Evolutionary conservation across 2,888 invertebrate species (phyloP), one percentile per base, ranked within the genome.

Genomic region (Druceiella hillmani): DNA sequence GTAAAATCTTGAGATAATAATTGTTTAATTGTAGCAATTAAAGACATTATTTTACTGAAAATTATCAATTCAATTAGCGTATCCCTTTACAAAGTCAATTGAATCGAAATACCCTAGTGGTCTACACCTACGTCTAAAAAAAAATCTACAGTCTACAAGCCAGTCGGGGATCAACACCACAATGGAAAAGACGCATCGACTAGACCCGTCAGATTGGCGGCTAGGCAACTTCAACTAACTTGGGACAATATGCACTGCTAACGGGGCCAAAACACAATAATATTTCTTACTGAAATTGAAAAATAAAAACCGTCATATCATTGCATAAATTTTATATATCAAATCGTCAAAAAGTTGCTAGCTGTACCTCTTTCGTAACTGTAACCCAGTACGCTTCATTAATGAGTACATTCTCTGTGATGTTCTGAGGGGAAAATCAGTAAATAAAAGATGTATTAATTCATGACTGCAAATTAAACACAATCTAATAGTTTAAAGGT

Each of bases 371-470:
- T 82, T 84, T 83, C 69, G 87, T 88, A 75, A 87, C 82, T 72
- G 84, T 82, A 75, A 88, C 87, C 90, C 90, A 90, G 76, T 85
- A 83, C 65, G 87, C 88, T 79, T 90, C 89, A 79, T 90, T 91
- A 78, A 90, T 81, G 79, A 90, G 87, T 75, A 89, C 84, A 79
- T 87, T 84, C 83, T 90, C 88, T 77, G 89, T 90, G 83, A 91
- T 87, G 79, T 91, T 91, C 91, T 91, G 87, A 76, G 80, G 79
- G 78, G 77, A 82, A n/a, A 76, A 79, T 64, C 66, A 66, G 64
- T 63, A 70, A 70, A 70, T 61, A 70, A 70, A 68, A 68, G 55
- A 59, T 67, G 57, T 55, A 56, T 67, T 66, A 69, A 67, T n/a
- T n/a, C n/a, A n/a, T n/a, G n/a, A n/a, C n/a, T n/a, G n/a, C n/a